These are phyloP conservation scores for Morpho deidamia DNA, from an alignment of 2,888 invertebrate species.

Conservation along the genomic window DNA sequence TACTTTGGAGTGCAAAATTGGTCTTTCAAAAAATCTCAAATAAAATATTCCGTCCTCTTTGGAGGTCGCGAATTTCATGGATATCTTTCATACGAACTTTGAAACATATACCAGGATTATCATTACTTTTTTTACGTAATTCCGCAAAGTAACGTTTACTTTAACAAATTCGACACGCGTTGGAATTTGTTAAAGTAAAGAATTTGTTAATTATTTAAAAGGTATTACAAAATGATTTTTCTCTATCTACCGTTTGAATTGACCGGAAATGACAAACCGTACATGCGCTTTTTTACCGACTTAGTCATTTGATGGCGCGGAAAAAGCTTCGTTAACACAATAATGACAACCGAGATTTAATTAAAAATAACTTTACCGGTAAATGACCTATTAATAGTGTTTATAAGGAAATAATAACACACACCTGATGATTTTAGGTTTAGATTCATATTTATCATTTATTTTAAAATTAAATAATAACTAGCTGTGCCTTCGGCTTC, in stretches of 20 bases:
- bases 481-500: too few species aligned
- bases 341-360: background rate
- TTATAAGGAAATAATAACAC: background rate
- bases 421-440: background rate
- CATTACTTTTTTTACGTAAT: too few species aligned
- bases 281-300: conserved; percentile 1
- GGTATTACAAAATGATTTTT: background rate
- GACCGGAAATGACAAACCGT: background rate
- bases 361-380: background rate
- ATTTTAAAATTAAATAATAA: conserved; percentile 1
- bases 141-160: too few species aligned
- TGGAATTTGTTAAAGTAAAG: too few species aligned
- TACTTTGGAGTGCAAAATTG: too few species aligned
- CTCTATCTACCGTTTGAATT: background rate
- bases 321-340: background rate
- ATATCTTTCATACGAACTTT: too few species aligned
- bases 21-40: too few species aligned
- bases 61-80: too few species aligned
- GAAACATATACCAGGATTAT: too few species aligned
- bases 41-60: too few species aligned
- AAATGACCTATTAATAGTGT: background rate
- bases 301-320: conserved; percentile 8
- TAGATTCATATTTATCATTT: background rate
- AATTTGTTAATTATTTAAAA: too few species aligned
- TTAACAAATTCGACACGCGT: too few species aligned